Evolutionary conservation across 1,140 invertebrate species (phyloP), one percentile per base, ranked within the genome.

Genomic region (Eumaeus atala): DNA sequence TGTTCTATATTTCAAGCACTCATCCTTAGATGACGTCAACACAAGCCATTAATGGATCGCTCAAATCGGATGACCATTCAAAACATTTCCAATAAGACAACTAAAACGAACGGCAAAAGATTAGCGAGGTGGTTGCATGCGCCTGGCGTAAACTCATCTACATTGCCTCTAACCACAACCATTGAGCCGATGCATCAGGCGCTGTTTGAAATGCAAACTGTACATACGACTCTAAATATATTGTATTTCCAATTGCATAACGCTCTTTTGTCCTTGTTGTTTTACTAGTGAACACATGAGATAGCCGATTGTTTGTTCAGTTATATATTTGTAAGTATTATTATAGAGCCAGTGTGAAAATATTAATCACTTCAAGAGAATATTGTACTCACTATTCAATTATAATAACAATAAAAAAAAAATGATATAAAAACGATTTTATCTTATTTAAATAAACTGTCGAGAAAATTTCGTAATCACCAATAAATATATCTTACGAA

Each of bases 71-170:
- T 6, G 21, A 6, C 6, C 21, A 28, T 28, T 28, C 21, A 33
- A 49, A 33, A 17, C 14, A 53, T 42, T 52, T 28, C 18, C 21
- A 42, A 35, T 53, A 53, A 53, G 51, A 53, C 51, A 53, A 33
- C 35, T 51, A 18, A 37, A 53, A 33, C 17, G 51, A 33, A 38
- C 40, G 51, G 54, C 54, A 47, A 61, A 64, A 64, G 57, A 67
- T 67, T 58, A 62, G 62, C 56, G 54, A 60, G 53, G 54, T 58
- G 56, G 57, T 65, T 62, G 51, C 18, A 48, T 54, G 57, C 57
- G 66, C 62, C 62, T 65, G 59, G 58, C 60, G 62, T 64, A 61
- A 67, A 67, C 59, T 62, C 60, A 53, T 62, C 66, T 64, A 60
- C 66, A 67, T 61, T 52, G 62, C 59, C 62, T 58, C 52, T 58